Base-by-base conservation (phyloP, 37 sponge, comb jelly and placozoan species). In the Oopsacas minuta region DNA sequence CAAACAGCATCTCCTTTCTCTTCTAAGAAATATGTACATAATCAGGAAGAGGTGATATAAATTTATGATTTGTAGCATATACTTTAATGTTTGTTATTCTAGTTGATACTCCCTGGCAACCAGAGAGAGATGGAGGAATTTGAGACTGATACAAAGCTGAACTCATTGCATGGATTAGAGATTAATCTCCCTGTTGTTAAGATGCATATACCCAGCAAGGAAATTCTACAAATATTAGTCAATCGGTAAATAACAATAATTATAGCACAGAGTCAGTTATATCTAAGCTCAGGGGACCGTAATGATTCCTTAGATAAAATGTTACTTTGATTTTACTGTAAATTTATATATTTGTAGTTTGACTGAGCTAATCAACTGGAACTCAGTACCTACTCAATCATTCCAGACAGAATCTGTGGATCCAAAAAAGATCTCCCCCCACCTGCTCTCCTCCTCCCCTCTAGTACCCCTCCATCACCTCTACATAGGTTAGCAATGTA, bases 161-260 rank as follows among this genome's bases (percentile, higher is more conserved):
- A 38, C 23, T 30, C 92, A 1, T 82, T 37, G 0, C 86, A 52
- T 83, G 38, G 83, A 3, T 34, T 92, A 0, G 39, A 35, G 23
- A 53, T 69, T 52, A 81, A 37, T 22, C 35, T 92, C 10, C 92
- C 92, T 0, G 39, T 52, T 20, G 82, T 92, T 36, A 35, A 37
- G 23, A 36, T 89, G 23, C 92, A 92, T 82, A 81, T 92, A 0
- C 92, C 92, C 36, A 88, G 85, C 81, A 87, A 92, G 81, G 32
- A 52, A 0, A 89, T 92, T 88, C 84, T 89, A 30, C 84, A 89
- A 82, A 88, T 81, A 0, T 83, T 92, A 34, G 86, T 88, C 39
- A 86, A 89, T 85, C 86, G 92, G 90, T 91, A 8, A 52, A 0
- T n/a, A n/a, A n/a, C n/a, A n/a, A n/a, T n/a, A n/a, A n/a, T n/a